A percentile compares a stretch with the other conserved stretches of the same genome.
These are phyloP conservation scores for Scrobipalpa costella DNA, from an alignment of 2,888 invertebrate genomes.

Conservation along the genomic window DNA sequence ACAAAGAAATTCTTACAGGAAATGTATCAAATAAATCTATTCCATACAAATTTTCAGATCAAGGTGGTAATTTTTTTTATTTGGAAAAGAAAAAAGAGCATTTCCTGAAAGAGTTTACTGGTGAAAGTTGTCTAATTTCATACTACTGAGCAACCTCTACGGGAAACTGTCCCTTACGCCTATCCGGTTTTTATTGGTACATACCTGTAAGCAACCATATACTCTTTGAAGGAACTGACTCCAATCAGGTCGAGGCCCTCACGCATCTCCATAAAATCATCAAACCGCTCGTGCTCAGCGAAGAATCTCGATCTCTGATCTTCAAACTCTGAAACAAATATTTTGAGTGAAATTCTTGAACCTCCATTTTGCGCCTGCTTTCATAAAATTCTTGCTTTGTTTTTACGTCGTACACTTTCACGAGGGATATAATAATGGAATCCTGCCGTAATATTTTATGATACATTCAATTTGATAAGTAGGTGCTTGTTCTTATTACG, in stretches of 20 bases:
- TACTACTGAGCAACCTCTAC: too few relatives aligned
- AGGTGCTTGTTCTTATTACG: not conserved
- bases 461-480: not conserved
- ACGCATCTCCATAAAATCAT: slow-evolving; percentile 92
- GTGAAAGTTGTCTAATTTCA: too few relatives aligned
- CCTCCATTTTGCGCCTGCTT: not conserved
- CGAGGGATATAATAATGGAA: slow-evolving; percentile 2
- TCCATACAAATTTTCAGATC: too few relatives aligned
- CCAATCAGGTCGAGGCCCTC: slow-evolving; percentile 89
- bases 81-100: too few relatives aligned
- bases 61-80: too few relatives aligned
- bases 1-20: too few relatives aligned
- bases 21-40: too few relatives aligned
- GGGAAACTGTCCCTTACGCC: too few relatives aligned
- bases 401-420: slow-evolving; percentile 4
- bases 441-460: not conserved
- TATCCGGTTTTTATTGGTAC: too few relatives aligned
- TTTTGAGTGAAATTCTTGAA: slow-evolving; percentile 14
- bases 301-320: slow-evolving; percentile 90
- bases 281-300: slow-evolving; percentile 88
- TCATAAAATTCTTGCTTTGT: slow-evolving; percentile 19
- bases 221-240: slow-evolving; percentile 80
- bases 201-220: slow-evolving; percentile 79
- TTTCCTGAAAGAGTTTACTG: too few relatives aligned
- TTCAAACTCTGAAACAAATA: slow-evolving; percentile 84